A percentile compares a stretch with the other conserved stretches of the same genome.
Evolutionary conservation across 1,140 invertebrate species (phyloP).

Genomic region (Polyergus mexicanus): DNA sequence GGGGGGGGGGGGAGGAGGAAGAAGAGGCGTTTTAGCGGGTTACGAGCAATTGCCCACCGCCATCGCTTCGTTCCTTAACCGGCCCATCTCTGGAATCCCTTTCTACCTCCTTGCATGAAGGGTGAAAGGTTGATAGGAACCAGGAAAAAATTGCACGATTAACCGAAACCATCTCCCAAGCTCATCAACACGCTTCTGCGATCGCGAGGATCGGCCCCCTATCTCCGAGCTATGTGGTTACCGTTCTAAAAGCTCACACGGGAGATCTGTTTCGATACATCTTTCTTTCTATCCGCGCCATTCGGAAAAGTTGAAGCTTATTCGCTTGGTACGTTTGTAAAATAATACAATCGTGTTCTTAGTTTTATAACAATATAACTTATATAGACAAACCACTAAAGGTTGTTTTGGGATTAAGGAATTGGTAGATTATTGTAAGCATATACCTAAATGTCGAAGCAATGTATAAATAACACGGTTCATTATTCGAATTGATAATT

Average conservation of each 20-base stretch:
- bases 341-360: slow-evolving; percentile 54
- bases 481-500: not conserved
- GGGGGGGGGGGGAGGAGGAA: too few species aligned
- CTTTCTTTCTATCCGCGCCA: slow-evolving; percentile 11
- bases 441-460: slow-evolving; percentile 15
- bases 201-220: slow-evolving; percentile 69
- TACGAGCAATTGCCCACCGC: slow-evolving; percentile 83
- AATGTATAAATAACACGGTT: slow-evolving; percentile 17
- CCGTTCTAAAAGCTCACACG: slow-evolving; percentile 60
- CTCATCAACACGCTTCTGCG: slow-evolving; percentile 76
- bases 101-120: slow-evolving; percentile 57
- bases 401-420: slow-evolving; percentile 54
- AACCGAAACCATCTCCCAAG: slow-evolving; percentile 75
- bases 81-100: slow-evolving; percentile 58
- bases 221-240: slow-evolving; percentile 72
- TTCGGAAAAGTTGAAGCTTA: not conserved
- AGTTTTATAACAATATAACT: slow-evolving; percentile 49
- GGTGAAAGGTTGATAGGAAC: slow-evolving; percentile 71
- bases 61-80: slow-evolving; percentile 77
- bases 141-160: slow-evolving; percentile 79
- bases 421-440: slow-evolving; percentile 3
- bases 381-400: slow-evolving; percentile 25
- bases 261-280: slow-evolving; percentile 25
- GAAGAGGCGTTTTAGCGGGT: slow-evolving; percentile 71
- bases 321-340: slow-evolving; percentile 11